Percentiles rank a stretch among this genome's conserved stretches.
phyloP scores from a whole-genome alignment of 2,113 vertebrate genomes.

The Pundamilia nyererei region DNA sequence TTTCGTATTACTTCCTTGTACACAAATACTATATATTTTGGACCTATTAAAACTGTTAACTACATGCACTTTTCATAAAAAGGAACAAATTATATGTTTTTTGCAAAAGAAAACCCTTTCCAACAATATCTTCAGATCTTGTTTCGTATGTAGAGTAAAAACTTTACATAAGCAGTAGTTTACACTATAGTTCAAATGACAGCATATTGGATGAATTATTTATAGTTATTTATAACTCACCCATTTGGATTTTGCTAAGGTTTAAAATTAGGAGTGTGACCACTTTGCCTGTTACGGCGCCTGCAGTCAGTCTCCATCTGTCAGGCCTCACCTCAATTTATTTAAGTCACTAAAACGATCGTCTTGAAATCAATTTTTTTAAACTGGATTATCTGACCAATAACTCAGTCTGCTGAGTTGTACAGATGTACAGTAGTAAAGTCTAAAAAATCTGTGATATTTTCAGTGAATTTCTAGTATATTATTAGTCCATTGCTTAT shows the following conservation, averaged over 20 bases:
- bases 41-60: not conserved
- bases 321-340: not conserved
- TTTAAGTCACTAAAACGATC: not conserved
- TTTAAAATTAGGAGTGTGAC: not conserved
- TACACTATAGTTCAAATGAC: not conserved
- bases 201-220: not conserved
- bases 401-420: not conserved
- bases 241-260: not conserved
- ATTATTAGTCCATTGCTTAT: not conserved
- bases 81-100: not conserved
- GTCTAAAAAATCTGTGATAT: not conserved
- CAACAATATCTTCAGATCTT: not conserved
- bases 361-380: not conserved
- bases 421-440: not conserved
- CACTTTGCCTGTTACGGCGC: rapidly evolving
- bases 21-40: not conserved
- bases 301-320: not conserved
- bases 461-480: not conserved
- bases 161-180: not conserved
- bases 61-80: not conserved
- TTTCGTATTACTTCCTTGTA: not conserved
- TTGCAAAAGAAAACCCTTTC: not conserved
- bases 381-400: not conserved
- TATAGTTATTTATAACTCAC: not conserved
- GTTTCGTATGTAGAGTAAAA: not conserved